Base-by-base conservation (phyloP, 2,797 vertebrate species). In the Dicrostonyx torquatus region DNA sequence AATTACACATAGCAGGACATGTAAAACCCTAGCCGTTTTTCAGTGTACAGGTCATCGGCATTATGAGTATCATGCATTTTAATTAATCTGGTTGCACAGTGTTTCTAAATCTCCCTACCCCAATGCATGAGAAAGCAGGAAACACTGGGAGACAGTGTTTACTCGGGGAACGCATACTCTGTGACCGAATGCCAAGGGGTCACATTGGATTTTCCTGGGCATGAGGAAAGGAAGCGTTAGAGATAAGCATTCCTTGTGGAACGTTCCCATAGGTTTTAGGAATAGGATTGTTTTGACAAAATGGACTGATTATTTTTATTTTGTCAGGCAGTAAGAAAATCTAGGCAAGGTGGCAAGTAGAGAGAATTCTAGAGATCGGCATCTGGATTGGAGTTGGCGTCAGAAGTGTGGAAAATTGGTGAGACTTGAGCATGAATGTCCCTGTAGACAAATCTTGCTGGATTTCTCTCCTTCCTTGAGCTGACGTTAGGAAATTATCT, bases 271-370 rank as follows among this genome's bases (percentile, higher is more conserved):
- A 85, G 94, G 43, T 73, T 91, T 80, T 85, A 82, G 76, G 94
- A 94, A 50, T 64, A 91, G 89, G 72, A 31, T 93, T 89, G 22
- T 88, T 77, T 87, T 80, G 64, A 48, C 22, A 55, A 75, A 92
- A 55, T 85, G 53, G 31, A 62, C 48, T 58, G 64, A 88, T 95
- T 83, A 75, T 87, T 97, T 96, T 84, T 70, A 77, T 93, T 94
- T 96, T 78, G 48, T 53, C 11, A n/a, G 48, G 20, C 7, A 89
- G 15, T 76, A 77, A 77, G 76, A 91, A 93, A 86, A 75, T 64
- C 66, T 17, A 68, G 45, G 83, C 83, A 73, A 85, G 31, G 45
- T 82, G 75, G 43, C 60, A 88, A 64, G 45, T 48, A 50, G 70
- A 90, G 95, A 86, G 29, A 78, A 55, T 85, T 76, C 73, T 60